Base-by-base conservation (phyloP, 1,140 invertebrate genomes). In the Nautilus pompilius region DNA sequence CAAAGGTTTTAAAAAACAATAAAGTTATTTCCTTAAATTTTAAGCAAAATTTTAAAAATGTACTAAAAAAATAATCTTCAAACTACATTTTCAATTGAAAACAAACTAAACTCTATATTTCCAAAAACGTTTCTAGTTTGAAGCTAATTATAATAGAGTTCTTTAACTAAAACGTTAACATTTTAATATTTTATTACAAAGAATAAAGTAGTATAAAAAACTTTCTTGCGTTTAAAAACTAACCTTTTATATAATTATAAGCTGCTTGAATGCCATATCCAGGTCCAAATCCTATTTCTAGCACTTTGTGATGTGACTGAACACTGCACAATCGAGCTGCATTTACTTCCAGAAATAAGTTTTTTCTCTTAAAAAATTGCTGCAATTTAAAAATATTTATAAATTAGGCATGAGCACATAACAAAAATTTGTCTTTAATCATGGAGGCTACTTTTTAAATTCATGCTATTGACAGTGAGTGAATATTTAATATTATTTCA, bases 231-330 rank as follows among this genome's bases (percentile, higher is more conserved):
- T 20, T 28, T 33, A 30, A 20, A 10, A 51, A 29, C 58, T 46
- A 41, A 74, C 74, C 66, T 68, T 74, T 67, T 5, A 76, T 54
- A 55, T 60, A 59, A 24, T 70, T 61, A 24, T 60, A 64, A 15
- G 74, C 72, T 53, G 55, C 61, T 30, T 71, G n/a, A 5, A 76
- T 34, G 6, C 74, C 74, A 29, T 67, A 5, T 5, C 74, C 74
- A 3, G 70, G 65, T 32, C 74, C 74, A 66, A 74, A 76, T 0
- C 74, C 74, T 10, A 76, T 62, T 41, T 76, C 72, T 13, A 76
- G 41, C 22, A 76, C 70, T 15, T 66, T 56, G 30, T 73, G 65
- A 56, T 76, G 48, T 41, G 72, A 64, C 36, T 74, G 45, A n/a
- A 76, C 67, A 13, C 65, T 28, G 57, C 66, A 68, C 5, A 71